Evolutionary conservation across 1,140 invertebrate genomes (phyloP).

Genomic region (Pseudomyrmex pallidus): DNA sequence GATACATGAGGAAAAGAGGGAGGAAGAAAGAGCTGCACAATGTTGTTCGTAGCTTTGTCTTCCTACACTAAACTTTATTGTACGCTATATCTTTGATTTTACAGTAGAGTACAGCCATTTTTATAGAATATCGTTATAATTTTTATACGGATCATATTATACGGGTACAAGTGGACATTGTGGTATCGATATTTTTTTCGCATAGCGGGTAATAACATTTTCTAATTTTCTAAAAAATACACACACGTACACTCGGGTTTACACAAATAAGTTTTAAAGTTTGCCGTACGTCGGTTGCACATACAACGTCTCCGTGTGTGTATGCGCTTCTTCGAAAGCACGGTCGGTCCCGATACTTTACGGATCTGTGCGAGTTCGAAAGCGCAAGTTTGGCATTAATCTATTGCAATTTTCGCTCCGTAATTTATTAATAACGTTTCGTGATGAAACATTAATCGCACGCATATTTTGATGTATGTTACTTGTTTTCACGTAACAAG

Average conservation of each 20-base stretch:
- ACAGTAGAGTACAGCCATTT: constrained; percentile 83
- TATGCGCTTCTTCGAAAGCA: background rate
- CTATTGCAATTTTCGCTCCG: too few species aligned
- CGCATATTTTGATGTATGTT: background rate
- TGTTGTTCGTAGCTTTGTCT: constrained; percentile 8
- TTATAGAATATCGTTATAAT: constrained; percentile 81
- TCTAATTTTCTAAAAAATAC: constrained; percentile 81
- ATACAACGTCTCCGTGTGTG: background rate
- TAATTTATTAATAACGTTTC: too few species aligned
- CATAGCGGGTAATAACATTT: constrained; percentile 81
- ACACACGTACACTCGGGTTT: constrained; percentile 81
- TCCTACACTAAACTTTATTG: constrained; percentile 79
- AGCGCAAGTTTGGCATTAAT: background rate
- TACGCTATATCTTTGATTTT: constrained; percentile 82
- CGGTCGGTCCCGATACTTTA: background rate
- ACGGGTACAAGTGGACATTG: constrained; percentile 63
- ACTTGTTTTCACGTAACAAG: background rate
- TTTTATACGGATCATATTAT: constrained; percentile 71
- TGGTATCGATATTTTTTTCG: constrained; percentile 64
- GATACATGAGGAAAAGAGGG: background rate
- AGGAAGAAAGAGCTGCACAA: constrained; percentile 1
- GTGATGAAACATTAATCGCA: constrained; percentile 11
- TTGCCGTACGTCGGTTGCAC: constrained; percentile 38
- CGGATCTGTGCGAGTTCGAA: background rate
- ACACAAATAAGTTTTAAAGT: constrained; percentile 63